Conservation (phyloP, 2,797 vertebrate genomes). For the Melanitta fusca region DNA sequence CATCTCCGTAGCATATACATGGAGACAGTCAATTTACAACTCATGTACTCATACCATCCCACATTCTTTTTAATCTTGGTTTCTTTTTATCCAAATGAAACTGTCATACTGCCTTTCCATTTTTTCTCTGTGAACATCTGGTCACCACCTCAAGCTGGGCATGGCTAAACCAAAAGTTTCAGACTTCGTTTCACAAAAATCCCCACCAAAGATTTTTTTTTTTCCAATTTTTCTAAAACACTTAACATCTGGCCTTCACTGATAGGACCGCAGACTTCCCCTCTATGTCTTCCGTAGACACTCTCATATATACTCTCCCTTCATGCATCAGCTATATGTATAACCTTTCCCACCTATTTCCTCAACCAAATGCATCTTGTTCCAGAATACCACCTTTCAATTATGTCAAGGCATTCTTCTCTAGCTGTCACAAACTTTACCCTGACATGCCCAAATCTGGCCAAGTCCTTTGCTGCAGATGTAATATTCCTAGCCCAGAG, state of each 20-base stretch:
- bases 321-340: background rate
- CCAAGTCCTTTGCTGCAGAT: background rate
- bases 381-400: background rate
- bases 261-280: background rate
- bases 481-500: background rate
- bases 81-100: background rate
- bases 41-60: background rate
- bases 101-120: background rate
- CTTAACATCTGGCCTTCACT: background rate
- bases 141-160: background rate
- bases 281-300: background rate
- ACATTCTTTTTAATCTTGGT: background rate
- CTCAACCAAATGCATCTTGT: background rate
- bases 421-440: background rate
- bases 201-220: background rate
- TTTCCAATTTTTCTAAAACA: background rate
- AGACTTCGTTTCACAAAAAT: background rate
- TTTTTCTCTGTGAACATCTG: slow-evolving; percentile 6
- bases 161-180: background rate
- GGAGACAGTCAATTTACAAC: background rate
- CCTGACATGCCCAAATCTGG: background rate
- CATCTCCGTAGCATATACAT: background rate
- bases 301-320: background rate
- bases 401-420: background rate
- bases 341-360: background rate